phyloP scores from a whole-genome alignment of 1,140 invertebrate genomes.

The Drosophila baimaii region DNA sequence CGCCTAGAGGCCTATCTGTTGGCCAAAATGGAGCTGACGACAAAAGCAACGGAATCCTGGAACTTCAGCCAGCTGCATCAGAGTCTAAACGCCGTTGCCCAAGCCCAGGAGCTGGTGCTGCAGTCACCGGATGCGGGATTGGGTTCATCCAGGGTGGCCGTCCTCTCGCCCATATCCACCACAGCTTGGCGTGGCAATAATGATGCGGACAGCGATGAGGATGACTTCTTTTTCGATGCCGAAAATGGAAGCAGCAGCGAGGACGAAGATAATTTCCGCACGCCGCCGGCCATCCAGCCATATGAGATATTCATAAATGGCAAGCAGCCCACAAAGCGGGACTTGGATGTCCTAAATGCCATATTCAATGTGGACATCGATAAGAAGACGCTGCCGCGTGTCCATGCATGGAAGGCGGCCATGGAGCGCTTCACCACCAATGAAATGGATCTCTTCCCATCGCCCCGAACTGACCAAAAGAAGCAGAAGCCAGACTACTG shows the following conservation, averaged over 20 bases:
- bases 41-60: conserved; percentile 26
- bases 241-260: conserved; percentile 5
- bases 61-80: conserved; percentile 47
- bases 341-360: conserved; percentile 89
- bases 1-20: conserved; percentile 91
- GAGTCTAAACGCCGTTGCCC: conserved; percentile 9
- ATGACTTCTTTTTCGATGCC: conserved; percentile 7
- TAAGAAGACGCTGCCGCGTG: conserved; percentile 86
- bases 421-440: conserved; percentile 85
- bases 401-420: conserved; percentile 88
- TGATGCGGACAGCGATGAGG: not conserved
- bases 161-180: not conserved
- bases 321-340: conserved; percentile 88
- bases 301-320: conserved; percentile 54
- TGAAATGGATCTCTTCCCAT: conserved; percentile 85
- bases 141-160: conserved; percentile 1
- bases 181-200: not conserved
- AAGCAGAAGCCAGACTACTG: conserved; percentile 30
- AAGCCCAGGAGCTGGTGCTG: not conserved
- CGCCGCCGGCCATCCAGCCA: not conserved
- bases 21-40: conserved; percentile 73
- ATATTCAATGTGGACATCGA: conserved; percentile 85
- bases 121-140: conserved; percentile 1
- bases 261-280: conserved; percentile 1
- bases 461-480: conserved; percentile 47